Base-by-base conservation (phyloP, 2,888 invertebrate genomes). In the Spialia ferax region DNA sequence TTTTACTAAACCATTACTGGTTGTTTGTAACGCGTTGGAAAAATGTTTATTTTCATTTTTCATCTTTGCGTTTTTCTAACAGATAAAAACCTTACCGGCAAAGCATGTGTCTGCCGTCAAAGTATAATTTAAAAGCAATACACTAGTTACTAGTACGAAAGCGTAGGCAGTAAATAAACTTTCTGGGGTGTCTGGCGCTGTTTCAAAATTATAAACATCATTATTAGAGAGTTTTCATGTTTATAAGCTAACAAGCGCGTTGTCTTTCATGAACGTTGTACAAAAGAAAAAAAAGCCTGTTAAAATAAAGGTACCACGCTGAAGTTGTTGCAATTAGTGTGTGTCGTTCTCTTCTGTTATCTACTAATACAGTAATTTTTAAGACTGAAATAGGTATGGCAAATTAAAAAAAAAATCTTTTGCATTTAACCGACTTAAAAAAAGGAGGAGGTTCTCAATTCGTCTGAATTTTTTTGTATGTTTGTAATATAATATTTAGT, bases 1-100 rank as follows among this genome's bases (percentile, higher is more conserved):
- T 70, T 70, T 70, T 75, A 72, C 60, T 61, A 60, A 66, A 61
- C 71, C 71, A 71, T 71, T 59, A 68, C 52, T 42, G 63, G 45
- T n/a, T 67, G 64, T 68, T 71, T 71, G 66, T 66, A 60, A 29
- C 23, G 8, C 32, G 60, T 22, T 66, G 60, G 54, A 61, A n/a
- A 59, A 66, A 66, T 45, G 20, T 56, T 67, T 61, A 61, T 61
- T 23, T 54, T 23, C n/a, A 59, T 65, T 29, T 65, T 65, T 66
- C 45, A 55, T 55, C 23, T 60, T 55, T 26, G 38, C 22, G 18
- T 6, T 63, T 63, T 63, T 15, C 26, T n/a, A 23, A 26, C 26
- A 54, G 4, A 54, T 54, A 29, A 52, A 52, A 63, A 35, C 35
- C 63, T 42, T 52, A 38, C 22, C 60, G 20, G 32, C 18, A 60